Base-by-base conservation (phyloP, 1,140 invertebrate species). In the Brachionus rotundiformis region DNA sequence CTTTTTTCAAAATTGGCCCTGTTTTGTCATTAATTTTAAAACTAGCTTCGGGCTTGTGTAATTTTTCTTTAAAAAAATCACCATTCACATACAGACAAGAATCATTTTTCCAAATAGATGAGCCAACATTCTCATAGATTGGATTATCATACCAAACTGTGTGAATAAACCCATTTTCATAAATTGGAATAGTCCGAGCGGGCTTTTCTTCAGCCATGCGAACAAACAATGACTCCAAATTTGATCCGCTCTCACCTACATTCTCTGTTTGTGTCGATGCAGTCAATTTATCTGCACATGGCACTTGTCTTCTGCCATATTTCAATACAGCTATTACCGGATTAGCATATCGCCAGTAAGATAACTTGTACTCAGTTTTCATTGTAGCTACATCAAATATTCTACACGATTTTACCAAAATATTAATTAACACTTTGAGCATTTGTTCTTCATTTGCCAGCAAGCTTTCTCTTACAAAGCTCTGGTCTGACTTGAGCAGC, bases 341-440 rank as follows among this genome's bases (percentile, higher is more conserved):
- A 79, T 79, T 79, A 23, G 76, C 76, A 41, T 79, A 79, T 3
- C 76, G 19, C 76, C 76, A 79, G 19, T 59, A 25, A 8, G 47
- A 59, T 8, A 59, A 13, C 36, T 54, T 63, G 19, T 1, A 25
- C 3, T 79, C 76, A 13, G n/a, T 59, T 39, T 36, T 79, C 29
- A 33, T 79, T 19, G 76, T 79, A 19, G 76, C 76, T 25, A 63
- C 76, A 41, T 79, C 76, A n/a, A 59, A 79, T 39, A 59, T 36
- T 33, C 47, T 25, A 33, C 76, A 79, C 4, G 76, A 79, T 31
- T 63, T 54, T 1, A 59, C 76, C 47, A 79, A 39, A 47, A 79
- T 79, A 8, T n/a, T 33, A 10, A 79, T 79, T 25, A 79, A 59
- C 1, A 63, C 13, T 79, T 59, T 79, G 23, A 79, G 19, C 47